Evolutionary conservation across 2,797 vertebrate genomes (phyloP).

Genomic region (Pampus argenteus): DNA sequence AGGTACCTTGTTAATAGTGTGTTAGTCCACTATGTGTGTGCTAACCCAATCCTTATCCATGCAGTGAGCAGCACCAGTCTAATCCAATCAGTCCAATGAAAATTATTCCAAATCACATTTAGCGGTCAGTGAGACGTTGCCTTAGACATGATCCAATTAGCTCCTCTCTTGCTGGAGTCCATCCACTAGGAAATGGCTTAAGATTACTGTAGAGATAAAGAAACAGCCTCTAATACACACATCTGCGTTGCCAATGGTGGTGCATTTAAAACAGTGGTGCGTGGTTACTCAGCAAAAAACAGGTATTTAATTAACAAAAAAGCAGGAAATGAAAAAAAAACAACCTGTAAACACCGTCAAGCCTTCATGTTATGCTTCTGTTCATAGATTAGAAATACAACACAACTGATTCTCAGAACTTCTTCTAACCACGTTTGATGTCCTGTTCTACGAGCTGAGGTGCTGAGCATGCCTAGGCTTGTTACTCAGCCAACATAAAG

Average conservation of each 20-base stretch:
- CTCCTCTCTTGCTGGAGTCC: slow-evolving; percentile 63
- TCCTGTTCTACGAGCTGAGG: slow-evolving; percentile 65
- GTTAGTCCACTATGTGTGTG: slow-evolving; percentile 43
- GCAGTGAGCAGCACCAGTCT: slow-evolving; percentile 66
- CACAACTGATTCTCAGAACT: slow-evolving; percentile 20
- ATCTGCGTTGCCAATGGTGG: slow-evolving; percentile 35
- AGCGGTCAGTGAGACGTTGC: slow-evolving; percentile 76
- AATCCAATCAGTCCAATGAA: slow-evolving; percentile 82
- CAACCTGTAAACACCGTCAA: neutral
- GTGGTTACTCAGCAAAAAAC: slow-evolving; percentile 33
- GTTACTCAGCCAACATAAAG: slow-evolving; percentile 49
- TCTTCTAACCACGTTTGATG: slow-evolving; percentile 23
- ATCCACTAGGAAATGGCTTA: slow-evolving; percentile 79
- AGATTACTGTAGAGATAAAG: slow-evolving; percentile 78
- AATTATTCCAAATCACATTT: slow-evolving; percentile 85
- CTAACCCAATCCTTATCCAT: slow-evolving; percentile 56
- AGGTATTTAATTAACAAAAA: neutral
- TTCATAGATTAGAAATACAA: slow-evolving; percentile 24
- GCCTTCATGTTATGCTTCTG: neutral
- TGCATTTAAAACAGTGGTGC: slow-evolving; percentile 37
- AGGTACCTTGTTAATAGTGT: slow-evolving; percentile 36
- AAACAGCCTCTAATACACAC: slow-evolving; percentile 70
- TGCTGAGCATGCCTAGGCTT: slow-evolving; percentile 62
- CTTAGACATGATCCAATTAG: slow-evolving; percentile 82
- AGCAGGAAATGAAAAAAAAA: neutral